Percentiles rank a stretch among this genome's conserved stretches.
Evolutionary conservation across 2,888 invertebrate species (phyloP).

Genomic region (Rhamnusium bicolor): DNA sequence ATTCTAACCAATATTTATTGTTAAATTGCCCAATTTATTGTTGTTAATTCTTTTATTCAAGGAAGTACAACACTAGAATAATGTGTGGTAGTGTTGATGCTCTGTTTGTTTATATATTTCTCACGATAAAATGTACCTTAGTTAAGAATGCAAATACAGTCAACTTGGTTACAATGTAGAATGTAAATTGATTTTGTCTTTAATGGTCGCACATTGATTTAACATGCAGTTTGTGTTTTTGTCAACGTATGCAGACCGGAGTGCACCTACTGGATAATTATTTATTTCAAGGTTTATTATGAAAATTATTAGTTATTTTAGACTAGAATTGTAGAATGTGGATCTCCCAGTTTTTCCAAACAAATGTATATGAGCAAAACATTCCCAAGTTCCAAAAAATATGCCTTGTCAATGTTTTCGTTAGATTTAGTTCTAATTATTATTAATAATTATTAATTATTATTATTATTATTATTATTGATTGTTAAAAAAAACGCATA

Average conservation of each 20-base stretch:
- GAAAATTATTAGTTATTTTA: neutral
- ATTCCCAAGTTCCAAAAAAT: too few relatives aligned
- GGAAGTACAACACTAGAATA: neutral
- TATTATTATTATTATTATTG: too few relatives aligned
- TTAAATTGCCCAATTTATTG: slow-evolving; percentile 5
- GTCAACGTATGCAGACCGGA: neutral
- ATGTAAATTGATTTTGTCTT: slow-evolving; percentile 1
- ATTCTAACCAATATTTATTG: neutral
- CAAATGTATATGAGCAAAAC: too few relatives aligned
- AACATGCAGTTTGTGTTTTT: slow-evolving; percentile 1
- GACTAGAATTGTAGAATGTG: too few relatives aligned
- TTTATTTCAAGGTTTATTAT: neutral
- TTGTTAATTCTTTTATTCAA: neutral
- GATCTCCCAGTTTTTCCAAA: too few relatives aligned
- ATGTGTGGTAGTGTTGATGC: neutral
- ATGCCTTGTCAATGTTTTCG: too few relatives aligned
- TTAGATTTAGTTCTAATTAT: too few relatives aligned
- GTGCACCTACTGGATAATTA: neutral
- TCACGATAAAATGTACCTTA: neutral
- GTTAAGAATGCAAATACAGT: slow-evolving; percentile 8
- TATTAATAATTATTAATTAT: too few relatives aligned
- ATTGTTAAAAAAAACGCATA: too few relatives aligned
- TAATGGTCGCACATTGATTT: slow-evolving; percentile 1
- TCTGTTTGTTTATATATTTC: slow-evolving; percentile 13
- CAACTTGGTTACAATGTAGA: slow-evolving; percentile 1